Evolutionary conservation across 1,140 invertebrate species (phyloP), one percentile per base, ranked within the genome.

Genomic region (Steinernema khuongi): DNA sequence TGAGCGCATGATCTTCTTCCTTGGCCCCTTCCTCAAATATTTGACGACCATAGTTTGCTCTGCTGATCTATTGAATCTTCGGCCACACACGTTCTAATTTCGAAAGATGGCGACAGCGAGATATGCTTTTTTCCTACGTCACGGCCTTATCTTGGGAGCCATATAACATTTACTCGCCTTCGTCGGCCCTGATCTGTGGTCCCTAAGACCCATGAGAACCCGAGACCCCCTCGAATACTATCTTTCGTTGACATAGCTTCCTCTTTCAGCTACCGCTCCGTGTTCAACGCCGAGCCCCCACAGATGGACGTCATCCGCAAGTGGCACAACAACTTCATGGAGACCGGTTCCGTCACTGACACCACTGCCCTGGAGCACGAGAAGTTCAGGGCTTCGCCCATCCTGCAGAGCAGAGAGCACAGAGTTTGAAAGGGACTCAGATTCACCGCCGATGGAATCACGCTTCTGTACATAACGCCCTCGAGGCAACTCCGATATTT

Each of bases 201-300:
- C 36, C 14, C 50, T 60, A 26, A 60, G 2, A 11, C 4, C n/a
- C 68, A 69, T 11, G 30, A 18, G 30, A 2, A 69, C 28, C 2
- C 41, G 4, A 69, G 2, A 33, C 28, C 41, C 41, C 41, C 18
- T 18, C 41, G 18, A 43, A 43, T 18, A 43, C 41, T n/a, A n/a
- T n/a, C n/a, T n/a, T n/a, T n/a, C n/a, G n/a, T n/a, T n/a, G n/a
- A n/a, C n/a, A n/a, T n/a, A n/a, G 29, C 31, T 17, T 17, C 60
- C 71, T 30, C 33, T 74, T 80, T 28, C 30, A 79, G 77, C 30
- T 80, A 81, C 43, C 75, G 79, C 33, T 71, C 79, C 18, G 74
- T 79, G 69, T 80, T 80, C 60, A 79, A 79, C 18, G 81, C 77
- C 50, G 79, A 80, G 29, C 79, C 79, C 1, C 79, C 79, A 50